A percentile compares a stretch with the other conserved stretches of the same genome.
Evolutionary conservation across 2,113 vertebrate species (phyloP).

Genomic region (Xiphophorus hellerii): DNA sequence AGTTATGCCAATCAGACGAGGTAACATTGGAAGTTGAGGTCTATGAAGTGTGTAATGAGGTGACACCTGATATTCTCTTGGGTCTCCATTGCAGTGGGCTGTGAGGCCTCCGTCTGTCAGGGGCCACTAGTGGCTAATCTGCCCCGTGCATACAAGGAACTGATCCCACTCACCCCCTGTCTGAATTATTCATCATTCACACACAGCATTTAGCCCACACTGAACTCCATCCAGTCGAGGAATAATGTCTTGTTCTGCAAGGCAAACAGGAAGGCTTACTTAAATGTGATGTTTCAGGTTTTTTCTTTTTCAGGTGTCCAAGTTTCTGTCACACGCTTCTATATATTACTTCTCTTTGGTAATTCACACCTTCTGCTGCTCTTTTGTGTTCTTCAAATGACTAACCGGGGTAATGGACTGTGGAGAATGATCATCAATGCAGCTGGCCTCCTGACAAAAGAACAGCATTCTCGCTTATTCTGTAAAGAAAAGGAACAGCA

Average conservation of each 20-base stretch:
- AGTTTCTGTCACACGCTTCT: constrained; percentile 64
- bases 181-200: constrained; percentile 78
- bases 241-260: constrained; percentile 55
- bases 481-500: constrained; percentile 54
- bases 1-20: constrained; percentile 53
- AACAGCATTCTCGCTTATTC: constrained; percentile 48
- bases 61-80: constrained; percentile 74
- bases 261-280: constrained; percentile 62
- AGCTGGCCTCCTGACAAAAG: constrained; percentile 70
- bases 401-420: constrained; percentile 80
- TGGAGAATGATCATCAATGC: constrained; percentile 81
- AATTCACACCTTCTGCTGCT: constrained; percentile 75
- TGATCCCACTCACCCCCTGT: constrained; percentile 67
- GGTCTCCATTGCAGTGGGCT: constrained; percentile 64
- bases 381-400: constrained; percentile 77
- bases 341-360: constrained; percentile 59
- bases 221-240: constrained; percentile 63
- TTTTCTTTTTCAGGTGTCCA: constrained; percentile 29
- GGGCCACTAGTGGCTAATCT: constrained; percentile 77
- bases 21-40: constrained; percentile 66
- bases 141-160: constrained; percentile 58
- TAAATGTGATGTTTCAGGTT: constrained; percentile 31
- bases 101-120: constrained; percentile 79
- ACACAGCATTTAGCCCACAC: constrained; percentile 54
- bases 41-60: constrained; percentile 76